Percentiles rank a stretch among this genome's conserved stretches.
These are phyloP conservation scores for Catocala fraxini DNA, from an alignment of 2,888 invertebrate genomes.

Conservation along the genomic window DNA sequence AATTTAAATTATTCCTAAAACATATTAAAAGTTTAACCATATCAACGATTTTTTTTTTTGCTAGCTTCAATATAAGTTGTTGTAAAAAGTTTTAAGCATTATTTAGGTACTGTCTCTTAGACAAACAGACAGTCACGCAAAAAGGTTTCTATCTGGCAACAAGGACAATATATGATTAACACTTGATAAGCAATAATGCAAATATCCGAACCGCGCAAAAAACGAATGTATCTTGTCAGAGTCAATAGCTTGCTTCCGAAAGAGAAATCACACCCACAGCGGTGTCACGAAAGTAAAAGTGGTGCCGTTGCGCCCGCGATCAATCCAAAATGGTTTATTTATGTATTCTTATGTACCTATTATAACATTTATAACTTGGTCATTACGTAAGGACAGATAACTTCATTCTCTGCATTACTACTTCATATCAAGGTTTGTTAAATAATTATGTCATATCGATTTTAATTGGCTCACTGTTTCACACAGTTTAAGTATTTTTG, in stretches of 20 bases:
- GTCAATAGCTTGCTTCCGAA: conserved; percentile 50
- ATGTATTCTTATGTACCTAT: conserved; percentile 42
- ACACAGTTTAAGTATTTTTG: too few species aligned
- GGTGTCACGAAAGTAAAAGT: conserved; percentile 79
- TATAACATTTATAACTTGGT: conserved; percentile 16
- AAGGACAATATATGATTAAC: not conserved
- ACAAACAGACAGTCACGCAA: too few species aligned
- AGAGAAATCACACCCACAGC: conserved; percentile 72
- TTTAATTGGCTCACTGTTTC: not conserved
- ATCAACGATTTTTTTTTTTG: too few species aligned
- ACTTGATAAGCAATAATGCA: conserved; percentile 24
- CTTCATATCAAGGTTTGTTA: conserved; percentile 33
- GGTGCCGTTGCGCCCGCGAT: conserved; percentile 48
- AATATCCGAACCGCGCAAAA: conserved; percentile 31
- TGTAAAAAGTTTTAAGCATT: too few species aligned
- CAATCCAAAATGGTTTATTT: conserved; percentile 57
- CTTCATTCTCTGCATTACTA: conserved; percentile 31
- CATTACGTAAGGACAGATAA: conserved; percentile 35
- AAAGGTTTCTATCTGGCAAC: too few species aligned
- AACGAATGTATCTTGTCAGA: conserved; percentile 27
- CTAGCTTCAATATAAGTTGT: too few species aligned
- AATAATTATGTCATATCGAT: conserved; percentile 16
- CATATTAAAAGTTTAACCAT: too few species aligned
- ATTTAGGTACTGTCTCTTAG: too few species aligned
- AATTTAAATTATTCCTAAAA: too few species aligned